Base-by-base conservation (phyloP, 2,797 vertebrate genomes). In the Microctenopoma steveboyesi region DNA sequence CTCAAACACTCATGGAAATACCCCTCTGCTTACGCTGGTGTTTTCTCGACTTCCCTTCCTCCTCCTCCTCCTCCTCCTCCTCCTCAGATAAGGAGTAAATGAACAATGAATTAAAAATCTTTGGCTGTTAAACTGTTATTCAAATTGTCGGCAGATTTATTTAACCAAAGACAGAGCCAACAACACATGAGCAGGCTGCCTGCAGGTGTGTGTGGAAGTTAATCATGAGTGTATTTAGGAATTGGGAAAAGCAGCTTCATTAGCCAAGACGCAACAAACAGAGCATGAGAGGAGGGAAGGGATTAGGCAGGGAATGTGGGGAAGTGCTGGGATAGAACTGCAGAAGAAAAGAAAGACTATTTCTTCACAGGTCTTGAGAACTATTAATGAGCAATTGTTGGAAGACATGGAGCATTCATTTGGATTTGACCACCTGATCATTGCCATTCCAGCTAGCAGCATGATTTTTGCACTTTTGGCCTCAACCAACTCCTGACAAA, bases 141-240 rank as follows among this genome's bases (percentile, higher is more conserved):
- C 43, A 79, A 76, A 77, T 67, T 76, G 66, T 83, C 55, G 27
- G 72, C 49, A 48, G 62, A 76, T 83, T 72, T 75, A 78, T 86
- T 79, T 69, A 78, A 72, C 75, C 77, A 80, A 59, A 74, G 70
- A 69, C 33, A 8, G 48, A 70, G 71, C 66, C 78, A 78, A 45
- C 77, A 81, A 78, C 74, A 74, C 64, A 73, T 62, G 56, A 81
- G 59, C 55, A 43, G 42, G 67, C n/a, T 60, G 79, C 84, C 89
- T 76, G 69, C 85, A 91, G 90, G 88, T 87, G 78, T 74, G 68
- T 80, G 73, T 45, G 72, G 62, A 78, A 78, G 85, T 66, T 86
- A 90, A 91, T 90, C 76, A 84, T 43, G 39, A 51, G 64, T 78
- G 71, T 82, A 52, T 83, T 79, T 67, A 63, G 42, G 81, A 76